Base-by-base conservation (phyloP, 2,113 vertebrate genomes). In the Scomber colias region DNA sequence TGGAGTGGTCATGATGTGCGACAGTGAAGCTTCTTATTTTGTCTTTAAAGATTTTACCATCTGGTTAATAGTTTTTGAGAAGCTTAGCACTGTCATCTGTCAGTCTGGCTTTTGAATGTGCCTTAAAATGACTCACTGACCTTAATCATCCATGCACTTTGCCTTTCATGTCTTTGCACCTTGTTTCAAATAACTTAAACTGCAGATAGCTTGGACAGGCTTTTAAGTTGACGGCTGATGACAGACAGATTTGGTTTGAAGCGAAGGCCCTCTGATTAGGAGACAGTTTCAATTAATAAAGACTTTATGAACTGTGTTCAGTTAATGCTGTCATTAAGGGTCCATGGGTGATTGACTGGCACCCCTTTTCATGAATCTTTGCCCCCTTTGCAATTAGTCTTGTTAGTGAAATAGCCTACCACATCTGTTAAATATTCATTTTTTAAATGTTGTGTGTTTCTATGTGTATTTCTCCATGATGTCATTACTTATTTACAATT, bases 401-500 rank as follows among this genome's bases (percentile, higher is more conserved):
- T 74, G 31, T 68, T 62, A 53, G 16, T 48, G n/a, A 64, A 79
- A 79, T 72, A 48, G 13, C 49, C 54, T 35, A 51, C 11, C 48
- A 48, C 19, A n/a, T 0, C 3, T 66, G 64, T 85, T 35, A 73
- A 77, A 83, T 71, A 72, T 79, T 9, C 0, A 69, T 75, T 35
- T 48, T 48, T 45, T 11, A 7, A 17, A 46, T 11, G n/a, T 17
- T 24, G 15, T 27, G 77, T 44, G n/a, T 65, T 71, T 59, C 56
- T 35, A 77, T 76, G 49, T 71, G 63, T 84, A 71, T 81, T 86
- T 85, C 44, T 77, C 46, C 12, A 63, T 62, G 55, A 68, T 90
- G 86, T 79, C 53, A 85, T 73, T 72, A 69, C 21, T 85, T 88
- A 59, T 89, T 86, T 83, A 68, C 46, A 81, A 84, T 90, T 71